A percentile compares a stretch with the other conserved stretches of the same genome.
Conservation (phyloP, 2,797 vertebrate species). For the Rhinogobio ventralis region DNA sequence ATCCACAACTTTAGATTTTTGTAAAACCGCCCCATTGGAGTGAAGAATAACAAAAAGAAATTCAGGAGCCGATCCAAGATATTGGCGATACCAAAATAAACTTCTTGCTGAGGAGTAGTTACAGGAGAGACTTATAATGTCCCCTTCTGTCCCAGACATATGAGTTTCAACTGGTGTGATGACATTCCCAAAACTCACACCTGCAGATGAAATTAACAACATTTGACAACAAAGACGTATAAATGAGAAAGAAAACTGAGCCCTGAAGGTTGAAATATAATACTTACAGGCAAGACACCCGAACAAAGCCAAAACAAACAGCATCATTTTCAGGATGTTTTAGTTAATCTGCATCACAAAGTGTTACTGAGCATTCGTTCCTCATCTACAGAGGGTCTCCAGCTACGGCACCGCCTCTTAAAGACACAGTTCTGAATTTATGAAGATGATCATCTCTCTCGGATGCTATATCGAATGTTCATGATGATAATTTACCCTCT, state of each 20-base stretch:
- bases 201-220: neutral
- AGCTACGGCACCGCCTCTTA: neutral
- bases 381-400: neutral
- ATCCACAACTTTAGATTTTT: neutral
- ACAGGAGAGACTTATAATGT: constrained; percentile 35
- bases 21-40: neutral
- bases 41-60: constrained; percentile 5
- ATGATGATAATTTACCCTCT: neutral
- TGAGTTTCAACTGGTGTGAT: constrained; percentile 9
- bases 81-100: constrained; percentile 40
- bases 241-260: neutral
- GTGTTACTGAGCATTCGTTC: neutral
- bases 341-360: neutral
- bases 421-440: neutral
- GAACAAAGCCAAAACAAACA: neutral
- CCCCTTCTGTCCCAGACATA: neutral
- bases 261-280: neutral
- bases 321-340: constrained; percentile 2
- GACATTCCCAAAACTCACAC: neutral
- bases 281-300: neutral
- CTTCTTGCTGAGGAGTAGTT: constrained; percentile 25
- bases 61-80: constrained; percentile 8
- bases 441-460: neutral
- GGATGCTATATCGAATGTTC: neutral
- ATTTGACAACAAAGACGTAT: neutral